These are phyloP conservation scores for Aviceda subcristata DNA, from an alignment of 2,113 vertebrate genomes.

Conservation along the genomic window DNA sequence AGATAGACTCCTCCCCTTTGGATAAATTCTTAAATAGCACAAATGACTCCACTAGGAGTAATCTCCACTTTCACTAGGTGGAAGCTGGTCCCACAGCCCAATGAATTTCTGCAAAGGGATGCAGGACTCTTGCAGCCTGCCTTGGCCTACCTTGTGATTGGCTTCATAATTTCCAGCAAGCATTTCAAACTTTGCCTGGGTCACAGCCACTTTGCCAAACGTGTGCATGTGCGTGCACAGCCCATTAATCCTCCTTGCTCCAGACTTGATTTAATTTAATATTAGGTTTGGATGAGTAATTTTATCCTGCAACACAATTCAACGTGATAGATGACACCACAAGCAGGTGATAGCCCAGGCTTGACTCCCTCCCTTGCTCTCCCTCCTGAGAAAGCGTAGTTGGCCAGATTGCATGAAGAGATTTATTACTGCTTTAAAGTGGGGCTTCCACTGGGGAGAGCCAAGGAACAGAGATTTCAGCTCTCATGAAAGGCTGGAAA, in stretches of 20 bases:
- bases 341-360: constrained; percentile 33
- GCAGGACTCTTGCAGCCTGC: neutral
- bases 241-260: constrained; percentile 64
- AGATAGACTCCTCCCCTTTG: neutral
- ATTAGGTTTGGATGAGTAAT: constrained; percentile 70
- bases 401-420: neutral
- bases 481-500: neutral
- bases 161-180: neutral
- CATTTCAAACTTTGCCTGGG: neutral
- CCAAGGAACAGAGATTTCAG: neutral
- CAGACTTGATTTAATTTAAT: constrained; percentile 64
- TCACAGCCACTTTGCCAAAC: neutral
- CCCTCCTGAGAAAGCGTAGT: neutral
- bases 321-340: constrained; percentile 60
- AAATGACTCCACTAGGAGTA: neutral
- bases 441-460: neutral
- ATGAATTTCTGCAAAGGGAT: neutral
- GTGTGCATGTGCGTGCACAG: neutral
- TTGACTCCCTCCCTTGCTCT: neutral
- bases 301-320: constrained; percentile 61
- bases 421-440: neutral
- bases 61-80: neutral
- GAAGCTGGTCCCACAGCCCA: neutral
- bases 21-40: neutral
- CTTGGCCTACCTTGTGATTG: neutral